Base-by-base conservation (phyloP, 2,113 vertebrate species). In the Spea bombifrons region DNA sequence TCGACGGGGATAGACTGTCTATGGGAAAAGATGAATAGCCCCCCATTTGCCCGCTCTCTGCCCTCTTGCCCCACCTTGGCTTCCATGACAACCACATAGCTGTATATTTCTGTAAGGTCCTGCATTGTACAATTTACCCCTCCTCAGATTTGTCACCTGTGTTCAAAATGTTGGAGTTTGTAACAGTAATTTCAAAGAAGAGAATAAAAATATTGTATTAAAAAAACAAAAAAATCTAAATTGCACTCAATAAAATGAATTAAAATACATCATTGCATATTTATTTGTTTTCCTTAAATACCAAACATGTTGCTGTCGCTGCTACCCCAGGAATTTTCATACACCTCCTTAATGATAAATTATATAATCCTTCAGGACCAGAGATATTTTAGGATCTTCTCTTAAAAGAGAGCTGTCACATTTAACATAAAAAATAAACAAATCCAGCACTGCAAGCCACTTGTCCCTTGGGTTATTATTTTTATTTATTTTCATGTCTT, bases 161-260 rank as follows among this genome's bases (percentile, higher is more conserved):
- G 88, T 91, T 90, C 86, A 88, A 91, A 88, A 88, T 89, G 89
- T 92, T 89, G 75, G 85, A 85, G 89, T 90, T 93, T 90, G 85
- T 93, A 92, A 91, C 84, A 85, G 90, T 90, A 89, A 88, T 86
- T 91, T 91, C 86, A 84, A 87, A 80, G 43, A 72, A 78, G 64
- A 59, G 68, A 71, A 78, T 59, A 68, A 66, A 78, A 91, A 87
- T 88, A 87, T 90, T 90, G 87, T 89, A 89, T 89, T 91, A 90
- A 88, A 91, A 87, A 86, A 86, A 16, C 16, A 67, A 47, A 55
- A 67, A 68, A 63, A 50, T 74, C 71, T 86, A 89, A 92, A 91
- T 91, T 92, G 90, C 87, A 89, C 88, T 93, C 90, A 92, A 92
- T 92, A 94, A 94, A 93, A 92, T 87, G 73, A 87, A 89, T 88